A percentile compares a stretch with the other conserved stretches of the same genome.
These are phyloP conservation scores for Agrilus cyanescens DNA, from an alignment of 2,888 invertebrate species.

Conservation along the genomic window DNA sequence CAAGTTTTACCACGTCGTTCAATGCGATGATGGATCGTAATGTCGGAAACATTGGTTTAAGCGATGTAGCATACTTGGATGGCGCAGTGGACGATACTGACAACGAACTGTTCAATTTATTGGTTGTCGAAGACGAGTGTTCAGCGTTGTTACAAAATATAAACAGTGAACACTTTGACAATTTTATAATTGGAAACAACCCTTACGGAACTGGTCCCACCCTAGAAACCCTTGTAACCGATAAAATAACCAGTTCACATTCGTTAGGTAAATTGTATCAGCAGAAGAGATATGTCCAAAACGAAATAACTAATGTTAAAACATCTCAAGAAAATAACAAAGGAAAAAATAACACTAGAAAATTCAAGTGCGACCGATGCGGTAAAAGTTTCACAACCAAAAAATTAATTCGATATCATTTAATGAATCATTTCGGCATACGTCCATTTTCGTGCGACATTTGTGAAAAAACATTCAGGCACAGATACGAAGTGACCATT, in stretches of 20 bases:
- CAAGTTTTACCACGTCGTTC: no score
- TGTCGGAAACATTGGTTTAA: no score
- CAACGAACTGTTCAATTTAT: conserved; percentile 28
- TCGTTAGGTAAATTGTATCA: conserved; percentile 5
- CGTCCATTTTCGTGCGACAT: conserved; percentile 26
- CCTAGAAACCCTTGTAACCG: conserved; percentile 10
- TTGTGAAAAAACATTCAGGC: conserved; percentile 29
- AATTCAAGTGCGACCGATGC: conserved; percentile 27
- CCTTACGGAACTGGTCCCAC: conserved; percentile 20
- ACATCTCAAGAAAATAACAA: background rate
- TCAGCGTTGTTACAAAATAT: conserved; percentile 30
- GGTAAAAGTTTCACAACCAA: conserved; percentile 26
- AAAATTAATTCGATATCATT: conserved; percentile 28
- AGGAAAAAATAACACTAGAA: conserved; percentile 3
- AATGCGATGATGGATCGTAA: no score
- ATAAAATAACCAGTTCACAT: conserved; percentile 12
- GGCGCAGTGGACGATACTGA: conserved; percentile 28
- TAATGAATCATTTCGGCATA: conserved; percentile 26
- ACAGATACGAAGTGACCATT: conserved; percentile 27
- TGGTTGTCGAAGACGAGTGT: conserved; percentile 31
- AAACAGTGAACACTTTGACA: conserved; percentile 29
- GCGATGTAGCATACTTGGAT: conserved; percentile 12
- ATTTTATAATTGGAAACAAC: no score
- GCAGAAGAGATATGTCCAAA: conserved; percentile 18
- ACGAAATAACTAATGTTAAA: conserved; percentile 21